Evolutionary conservation across 2,888 invertebrate genomes (phyloP).

Genomic region (Apotomis capreana): DNA sequence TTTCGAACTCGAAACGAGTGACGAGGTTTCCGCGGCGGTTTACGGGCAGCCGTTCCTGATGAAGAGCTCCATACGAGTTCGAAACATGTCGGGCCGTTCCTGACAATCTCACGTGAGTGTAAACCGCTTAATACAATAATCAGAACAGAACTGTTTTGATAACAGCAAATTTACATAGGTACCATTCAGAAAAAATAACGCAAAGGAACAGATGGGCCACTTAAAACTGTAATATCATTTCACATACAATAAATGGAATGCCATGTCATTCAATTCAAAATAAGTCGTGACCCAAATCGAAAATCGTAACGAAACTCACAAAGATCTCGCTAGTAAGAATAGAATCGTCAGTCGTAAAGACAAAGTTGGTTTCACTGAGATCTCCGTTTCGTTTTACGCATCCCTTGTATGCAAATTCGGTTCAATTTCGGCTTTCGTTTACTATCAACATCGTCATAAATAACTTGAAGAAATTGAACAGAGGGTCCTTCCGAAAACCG

Average conservation of each 20-base stretch:
- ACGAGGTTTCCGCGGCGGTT: too few relatives aligned
- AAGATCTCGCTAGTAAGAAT: constrained; percentile 50
- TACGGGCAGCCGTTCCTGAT: too few relatives aligned
- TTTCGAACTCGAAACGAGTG: too few relatives aligned
- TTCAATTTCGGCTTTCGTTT: constrained; percentile 63
- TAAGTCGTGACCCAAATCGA: constrained; percentile 47
- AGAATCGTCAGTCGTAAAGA: constrained; percentile 52
- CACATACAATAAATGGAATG: constrained; percentile 32
- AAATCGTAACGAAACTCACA: constrained; percentile 49
- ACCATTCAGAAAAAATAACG: neutral
- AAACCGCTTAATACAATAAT: too few relatives aligned
- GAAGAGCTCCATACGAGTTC: too few relatives aligned
- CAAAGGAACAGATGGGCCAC: neutral
- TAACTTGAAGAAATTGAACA: constrained; percentile 54
- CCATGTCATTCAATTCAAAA: constrained; percentile 57
- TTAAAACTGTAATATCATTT: neutral
- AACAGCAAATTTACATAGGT: too few relatives aligned
- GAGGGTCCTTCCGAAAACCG: constrained; percentile 50
- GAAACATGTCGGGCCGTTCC: too few relatives aligned
- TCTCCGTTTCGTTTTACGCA: constrained; percentile 49
- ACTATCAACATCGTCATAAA: constrained; percentile 62
- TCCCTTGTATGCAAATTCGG: constrained; percentile 72
- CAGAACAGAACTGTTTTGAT: too few relatives aligned
- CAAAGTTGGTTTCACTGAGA: constrained; percentile 43
- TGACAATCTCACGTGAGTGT: too few relatives aligned